Evolutionary conservation across 1,140 invertebrate species (phyloP).

Genomic region (Atta texana): DNA sequence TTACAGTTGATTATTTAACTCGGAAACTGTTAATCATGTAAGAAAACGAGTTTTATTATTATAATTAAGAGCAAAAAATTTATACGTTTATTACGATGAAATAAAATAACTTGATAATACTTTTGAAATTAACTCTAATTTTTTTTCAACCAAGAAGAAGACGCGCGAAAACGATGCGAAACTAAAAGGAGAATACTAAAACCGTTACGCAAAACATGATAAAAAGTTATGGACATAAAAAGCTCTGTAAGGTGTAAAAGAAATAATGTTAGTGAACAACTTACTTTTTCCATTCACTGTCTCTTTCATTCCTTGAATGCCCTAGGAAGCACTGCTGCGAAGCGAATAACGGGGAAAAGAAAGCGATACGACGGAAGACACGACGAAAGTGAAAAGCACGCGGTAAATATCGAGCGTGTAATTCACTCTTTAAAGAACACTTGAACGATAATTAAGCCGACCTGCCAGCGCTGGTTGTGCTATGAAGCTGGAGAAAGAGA

Average conservation of each 20-base stretch:
- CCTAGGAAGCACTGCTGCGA: constrained; percentile 28
- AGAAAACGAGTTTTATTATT: not conserved
- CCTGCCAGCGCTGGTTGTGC: constrained; percentile 46
- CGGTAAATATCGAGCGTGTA: constrained; percentile 85
- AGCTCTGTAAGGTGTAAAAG: constrained; percentile 77
- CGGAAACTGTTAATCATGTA: not conserved
- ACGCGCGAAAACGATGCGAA: not conserved
- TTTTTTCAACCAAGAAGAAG: not conserved
- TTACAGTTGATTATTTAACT: not conserved
- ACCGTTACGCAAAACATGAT: constrained; percentile 26
- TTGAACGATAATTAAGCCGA: constrained; percentile 84
- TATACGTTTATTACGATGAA: not conserved
- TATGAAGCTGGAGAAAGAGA: constrained; percentile 31
- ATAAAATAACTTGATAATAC: not conserved
- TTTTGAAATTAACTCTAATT: not conserved
- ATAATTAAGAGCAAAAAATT: not conserved
- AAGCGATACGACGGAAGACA: constrained; percentile 60
- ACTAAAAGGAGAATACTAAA: not conserved
- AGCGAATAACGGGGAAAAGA: constrained; percentile 64
- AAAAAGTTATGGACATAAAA: constrained; percentile 77
- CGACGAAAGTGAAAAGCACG: constrained; percentile 79
- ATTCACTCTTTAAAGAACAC: constrained; percentile 86
- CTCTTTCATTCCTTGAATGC: constrained; percentile 40
- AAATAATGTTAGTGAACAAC: constrained; percentile 68
- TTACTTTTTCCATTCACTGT: constrained; percentile 37